These are phyloP conservation scores for Formica aserva DNA, from an alignment of 2,888 invertebrate genomes.

Conservation along the genomic window DNA sequence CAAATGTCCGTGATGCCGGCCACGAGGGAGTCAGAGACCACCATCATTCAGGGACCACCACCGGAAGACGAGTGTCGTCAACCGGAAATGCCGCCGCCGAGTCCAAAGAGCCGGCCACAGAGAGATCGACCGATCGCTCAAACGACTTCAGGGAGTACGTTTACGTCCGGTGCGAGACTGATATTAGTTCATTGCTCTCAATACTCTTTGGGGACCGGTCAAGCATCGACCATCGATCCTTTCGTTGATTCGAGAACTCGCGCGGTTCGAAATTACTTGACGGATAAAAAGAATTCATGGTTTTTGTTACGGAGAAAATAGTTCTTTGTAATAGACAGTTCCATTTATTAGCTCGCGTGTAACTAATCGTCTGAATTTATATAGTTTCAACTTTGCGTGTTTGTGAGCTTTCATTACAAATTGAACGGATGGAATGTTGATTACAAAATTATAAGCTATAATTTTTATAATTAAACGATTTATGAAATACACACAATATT, in stretches of 20 bases:
- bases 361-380: not conserved
- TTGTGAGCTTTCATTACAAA: not conserved
- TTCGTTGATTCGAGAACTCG: not conserved
- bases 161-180: conserved; percentile 58
- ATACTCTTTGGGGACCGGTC: not conserved
- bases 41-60: conserved; percentile 60
- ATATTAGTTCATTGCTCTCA: conserved; percentile 43
- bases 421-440: too few relatives aligned
- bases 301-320: not conserved
- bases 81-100: conserved; percentile 58
- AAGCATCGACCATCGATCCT: conserved; percentile 29
- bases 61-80: conserved; percentile 66
- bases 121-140: conserved; percentile 64
- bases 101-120: conserved; percentile 62
- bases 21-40: conserved; percentile 67
- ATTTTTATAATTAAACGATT: not conserved
- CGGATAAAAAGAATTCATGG: not conserved
- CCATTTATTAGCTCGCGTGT: not conserved
- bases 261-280: not conserved
- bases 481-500: not conserved
- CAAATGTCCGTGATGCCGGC: conserved; percentile 79
- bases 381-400: not conserved
- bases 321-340: not conserved
- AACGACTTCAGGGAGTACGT: conserved; percentile 81
- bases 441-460: not conserved